Conservation (phyloP, 2,888 invertebrate genomes). For the Nomada goodeniana region DNA sequence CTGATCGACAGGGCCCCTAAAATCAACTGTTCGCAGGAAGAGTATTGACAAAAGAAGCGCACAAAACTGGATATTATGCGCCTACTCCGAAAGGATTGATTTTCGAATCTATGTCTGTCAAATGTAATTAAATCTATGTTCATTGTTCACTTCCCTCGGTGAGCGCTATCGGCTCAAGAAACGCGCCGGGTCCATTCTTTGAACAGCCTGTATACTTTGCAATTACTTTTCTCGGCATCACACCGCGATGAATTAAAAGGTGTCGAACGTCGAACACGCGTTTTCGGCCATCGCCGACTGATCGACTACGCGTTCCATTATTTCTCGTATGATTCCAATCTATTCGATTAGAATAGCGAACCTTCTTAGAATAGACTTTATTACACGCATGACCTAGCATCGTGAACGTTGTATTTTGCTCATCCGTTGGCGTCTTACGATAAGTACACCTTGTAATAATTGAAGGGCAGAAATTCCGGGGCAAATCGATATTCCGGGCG, state of each 20-base stretch:
- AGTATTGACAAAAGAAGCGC: no score
- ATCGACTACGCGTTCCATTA: conserved; percentile 45
- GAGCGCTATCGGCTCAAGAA: no score
- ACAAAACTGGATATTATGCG: no score
- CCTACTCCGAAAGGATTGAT: no score
- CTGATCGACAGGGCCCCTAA: no score
- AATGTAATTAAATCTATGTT: no score
- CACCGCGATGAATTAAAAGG: conserved; percentile 12
- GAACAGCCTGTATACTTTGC: not conserved
- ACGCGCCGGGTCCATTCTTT: no score
- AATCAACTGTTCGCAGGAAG: no score
- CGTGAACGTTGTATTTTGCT: conserved; percentile 70
- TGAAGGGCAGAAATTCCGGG: conserved; percentile 11
- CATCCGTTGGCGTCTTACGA: conserved; percentile 40
- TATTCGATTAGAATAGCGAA: conserved; percentile 62
- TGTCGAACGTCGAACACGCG: conserved; percentile 7
- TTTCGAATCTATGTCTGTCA: no score
- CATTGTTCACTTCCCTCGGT: no score
- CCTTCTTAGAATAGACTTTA: conserved; percentile 65
- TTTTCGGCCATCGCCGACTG: conserved; percentile 5
- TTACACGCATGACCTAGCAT: conserved; percentile 76
- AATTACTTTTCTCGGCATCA: conserved; percentile 13
- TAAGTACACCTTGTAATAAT: conserved; percentile 8
- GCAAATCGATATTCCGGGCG: not conserved
- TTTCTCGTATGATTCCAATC: conserved; percentile 37